Evolutionary conservation across 2,113 vertebrate genomes (phyloP).

Genomic region (Pomatorhinus ruficollis): DNA sequence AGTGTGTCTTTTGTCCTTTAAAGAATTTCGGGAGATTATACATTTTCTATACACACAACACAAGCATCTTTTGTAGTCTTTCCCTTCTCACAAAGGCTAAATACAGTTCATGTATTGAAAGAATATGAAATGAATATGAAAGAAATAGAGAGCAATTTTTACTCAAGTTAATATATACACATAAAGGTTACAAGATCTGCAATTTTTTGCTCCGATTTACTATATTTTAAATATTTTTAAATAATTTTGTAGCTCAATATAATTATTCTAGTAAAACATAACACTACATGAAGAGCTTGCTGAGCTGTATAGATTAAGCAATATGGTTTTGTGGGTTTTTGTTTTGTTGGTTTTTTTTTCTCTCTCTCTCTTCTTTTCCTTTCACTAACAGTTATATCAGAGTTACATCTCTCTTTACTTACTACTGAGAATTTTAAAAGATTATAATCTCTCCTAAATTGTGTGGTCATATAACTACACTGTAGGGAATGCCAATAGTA

Average conservation of each 20-base stretch:
- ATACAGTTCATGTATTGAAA: not conserved
- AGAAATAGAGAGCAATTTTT: not conserved
- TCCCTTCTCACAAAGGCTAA: not conserved
- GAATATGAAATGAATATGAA: too few relatives aligned
- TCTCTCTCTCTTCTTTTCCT: not conserved
- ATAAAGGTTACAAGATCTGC: not conserved
- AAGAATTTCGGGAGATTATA: not conserved
- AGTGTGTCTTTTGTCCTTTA: not conserved
- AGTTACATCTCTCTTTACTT: not conserved
- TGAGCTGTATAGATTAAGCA: not conserved
- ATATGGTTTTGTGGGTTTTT: not conserved
- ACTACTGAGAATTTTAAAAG: not conserved
- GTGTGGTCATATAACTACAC: not conserved
- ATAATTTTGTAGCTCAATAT: not conserved
- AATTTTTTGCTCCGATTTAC: not conserved
- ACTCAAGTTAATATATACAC: not conserved
- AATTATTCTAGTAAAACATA: not conserved
- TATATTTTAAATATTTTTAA: not conserved
- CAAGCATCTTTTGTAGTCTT: not conserved
- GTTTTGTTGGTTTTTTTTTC: not conserved
- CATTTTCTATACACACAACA: not conserved
- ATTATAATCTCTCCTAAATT: not conserved
- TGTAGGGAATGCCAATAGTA: not conserved
- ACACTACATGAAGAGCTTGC: not conserved
- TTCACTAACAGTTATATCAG: not conserved